Conservation (phyloP, 2,888 invertebrate genomes). For the Agonum fuliginosum region DNA sequence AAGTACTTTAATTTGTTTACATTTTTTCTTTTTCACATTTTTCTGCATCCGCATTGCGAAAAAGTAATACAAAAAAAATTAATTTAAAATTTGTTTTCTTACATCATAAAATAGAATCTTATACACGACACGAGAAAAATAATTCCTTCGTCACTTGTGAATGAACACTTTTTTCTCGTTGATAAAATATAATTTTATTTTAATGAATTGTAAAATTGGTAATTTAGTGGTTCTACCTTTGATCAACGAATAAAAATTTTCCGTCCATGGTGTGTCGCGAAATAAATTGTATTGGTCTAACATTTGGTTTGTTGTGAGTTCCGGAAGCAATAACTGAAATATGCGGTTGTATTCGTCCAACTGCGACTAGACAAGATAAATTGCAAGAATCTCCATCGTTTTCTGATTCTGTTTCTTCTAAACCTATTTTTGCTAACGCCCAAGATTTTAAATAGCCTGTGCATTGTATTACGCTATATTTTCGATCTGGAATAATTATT, state of each 20-base stretch:
- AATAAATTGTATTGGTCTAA: conserved; percentile 83
- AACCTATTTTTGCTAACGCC: conserved; percentile 85
- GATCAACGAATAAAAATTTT: conserved; percentile 94
- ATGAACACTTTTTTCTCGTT: too few relatives aligned
- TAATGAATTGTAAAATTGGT: background rate
- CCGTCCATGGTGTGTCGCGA: conserved; percentile 93
- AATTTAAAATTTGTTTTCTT: too few relatives aligned
- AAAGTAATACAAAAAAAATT: too few relatives aligned
- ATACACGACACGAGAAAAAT: too few relatives aligned
- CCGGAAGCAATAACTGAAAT: conserved; percentile 73
- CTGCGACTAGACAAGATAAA: conserved; percentile 91
- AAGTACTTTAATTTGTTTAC: too few relatives aligned
- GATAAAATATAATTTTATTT: too few relatives aligned
- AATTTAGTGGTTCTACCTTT: conserved; percentile 78
- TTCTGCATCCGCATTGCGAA: too few relatives aligned
- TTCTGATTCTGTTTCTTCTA: conserved; percentile 81
- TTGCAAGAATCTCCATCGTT: conserved; percentile 79
- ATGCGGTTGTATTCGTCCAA: conserved; percentile 84
- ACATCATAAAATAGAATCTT: too few relatives aligned
- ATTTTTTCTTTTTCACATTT: too few relatives aligned
- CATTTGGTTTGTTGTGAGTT: conserved; percentile 71
- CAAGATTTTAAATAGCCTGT: conserved; percentile 95
- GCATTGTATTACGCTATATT: conserved; percentile 92
- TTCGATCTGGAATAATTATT: conserved; percentile 78
- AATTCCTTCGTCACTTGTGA: too few relatives aligned